Conservation (phyloP, 2,113 vertebrate genomes). For the Varanus komodoensis region DNA sequence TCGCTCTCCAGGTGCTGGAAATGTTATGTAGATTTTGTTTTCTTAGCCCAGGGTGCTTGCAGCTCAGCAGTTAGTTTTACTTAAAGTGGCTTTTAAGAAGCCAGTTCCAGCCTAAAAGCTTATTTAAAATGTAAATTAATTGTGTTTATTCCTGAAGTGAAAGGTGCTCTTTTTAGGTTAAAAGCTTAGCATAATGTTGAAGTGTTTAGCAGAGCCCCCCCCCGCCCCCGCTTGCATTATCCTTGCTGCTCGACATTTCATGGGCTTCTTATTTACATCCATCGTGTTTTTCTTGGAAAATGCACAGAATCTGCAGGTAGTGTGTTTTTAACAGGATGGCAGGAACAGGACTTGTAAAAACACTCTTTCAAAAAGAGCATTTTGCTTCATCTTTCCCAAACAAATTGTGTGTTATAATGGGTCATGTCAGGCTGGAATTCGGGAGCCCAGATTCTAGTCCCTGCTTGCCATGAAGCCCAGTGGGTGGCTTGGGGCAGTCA, state of each 20-base stretch:
- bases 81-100: constrained; percentile 69
- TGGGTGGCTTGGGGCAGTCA: too few species aligned
- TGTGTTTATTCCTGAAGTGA: constrained; percentile 28
- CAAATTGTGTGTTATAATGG: not conserved
- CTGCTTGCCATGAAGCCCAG: too few species aligned
- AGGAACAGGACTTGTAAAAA: not conserved
- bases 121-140: constrained; percentile 53
- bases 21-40: constrained; percentile 60
- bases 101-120: constrained; percentile 40
- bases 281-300: not conserved
- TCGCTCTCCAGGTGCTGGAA: constrained; percentile 34
- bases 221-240: not conserved
- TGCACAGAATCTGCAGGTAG: not conserved
- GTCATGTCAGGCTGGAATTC: too few species aligned
- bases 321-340: not conserved
- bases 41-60: constrained; percentile 61
- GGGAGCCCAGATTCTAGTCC: too few species aligned
- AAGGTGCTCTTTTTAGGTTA: constrained; percentile 16
- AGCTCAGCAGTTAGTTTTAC: constrained; percentile 49
- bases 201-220: constrained; percentile 6
- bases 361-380: not conserved
- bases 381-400: not conserved
- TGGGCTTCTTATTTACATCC: not conserved
- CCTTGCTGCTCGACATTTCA: not conserved
- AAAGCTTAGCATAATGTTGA: constrained; percentile 6